Evolutionary conservation across 2,888 invertebrate genomes (phyloP).

Genomic region (Parnassius smintheus): DNA sequence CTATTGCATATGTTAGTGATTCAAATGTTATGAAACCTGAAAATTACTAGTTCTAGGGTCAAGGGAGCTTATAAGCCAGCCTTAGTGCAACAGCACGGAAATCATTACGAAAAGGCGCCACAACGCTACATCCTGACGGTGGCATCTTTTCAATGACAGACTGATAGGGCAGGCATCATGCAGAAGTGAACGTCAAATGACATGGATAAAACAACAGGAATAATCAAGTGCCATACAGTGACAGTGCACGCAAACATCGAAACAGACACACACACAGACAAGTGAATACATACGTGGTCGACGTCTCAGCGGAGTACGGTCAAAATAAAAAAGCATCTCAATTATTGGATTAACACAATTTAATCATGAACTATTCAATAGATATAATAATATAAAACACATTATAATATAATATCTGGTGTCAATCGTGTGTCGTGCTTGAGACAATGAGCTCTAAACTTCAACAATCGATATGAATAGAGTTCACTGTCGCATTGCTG

Average conservation of each 20-base stretch:
- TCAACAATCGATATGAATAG: conserved; percentile 40
- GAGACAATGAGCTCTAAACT: conserved; percentile 68
- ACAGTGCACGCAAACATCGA: conserved; percentile 77
- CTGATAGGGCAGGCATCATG: conserved; percentile 65
- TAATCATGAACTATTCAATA: conserved; percentile 79
- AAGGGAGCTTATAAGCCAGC: conserved; percentile 20
- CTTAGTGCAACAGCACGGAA: conserved; percentile 16
- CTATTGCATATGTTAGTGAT: conserved; percentile 12
- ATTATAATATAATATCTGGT: conserved; percentile 75
- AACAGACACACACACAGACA: conserved; percentile 77
- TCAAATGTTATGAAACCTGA: conserved; percentile 21
- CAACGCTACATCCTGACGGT: conserved; percentile 34
- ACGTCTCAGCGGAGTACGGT: conserved; percentile 79
- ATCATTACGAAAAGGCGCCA: conserved; percentile 31
- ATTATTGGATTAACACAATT: conserved; percentile 80
- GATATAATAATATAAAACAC: conserved; percentile 78
- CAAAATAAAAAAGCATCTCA: conserved; percentile 80
- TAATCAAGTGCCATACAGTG: conserved; percentile 69
- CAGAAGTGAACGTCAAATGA: conserved; percentile 69
- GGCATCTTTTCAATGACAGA: conserved; percentile 45
- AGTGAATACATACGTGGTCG: conserved; percentile 80
- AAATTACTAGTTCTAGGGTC: conserved; percentile 11
- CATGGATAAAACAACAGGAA: conserved; percentile 53
- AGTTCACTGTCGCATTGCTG: conserved; percentile 70
- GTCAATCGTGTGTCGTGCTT: conserved; percentile 75